Base-by-base conservation (phyloP, 2,888 invertebrate species). In the Seladonia tumulorum region DNA sequence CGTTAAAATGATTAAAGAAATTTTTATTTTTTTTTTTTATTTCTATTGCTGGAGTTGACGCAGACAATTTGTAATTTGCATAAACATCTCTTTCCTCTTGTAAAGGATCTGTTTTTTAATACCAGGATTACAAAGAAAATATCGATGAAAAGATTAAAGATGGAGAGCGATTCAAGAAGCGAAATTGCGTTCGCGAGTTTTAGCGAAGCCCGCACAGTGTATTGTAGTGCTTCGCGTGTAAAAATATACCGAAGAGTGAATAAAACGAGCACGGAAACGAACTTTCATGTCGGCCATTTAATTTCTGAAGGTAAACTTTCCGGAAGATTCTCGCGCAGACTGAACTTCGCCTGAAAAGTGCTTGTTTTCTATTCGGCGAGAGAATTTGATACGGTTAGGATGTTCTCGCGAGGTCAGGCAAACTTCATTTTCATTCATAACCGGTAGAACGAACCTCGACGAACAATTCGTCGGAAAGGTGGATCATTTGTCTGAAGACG, bases 221-320 rank as follows among this genome's bases (percentile, higher is more conserved):
- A 12, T 68, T 68, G 22, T 39, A 68, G 68, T 22, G 39, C 22
- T 35, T 18, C 18, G 22, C 68, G 39, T 12, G 39, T 68, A 68
- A 68, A 68, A 68, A 68, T 68, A 68, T 68, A 39, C 68, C 39
- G 22, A 22, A 4, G 22, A 68, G 10, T 39, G 12, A 39, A 68
- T 39, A 68, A 68, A 68, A 68, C 35, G 22, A 22, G 68, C 22
- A 22, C 22, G 18, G 68, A 22, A 35, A n/a, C n/a, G 18, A 68
- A 68, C 68, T 39, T 68, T 22, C 68, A 22, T 12, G 68, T 22
- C 39, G 68, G 18, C n/a, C 10, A 12, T 68, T 39, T 68, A 68
- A 68, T 68, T 68, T 68, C 68, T 39, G 22, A 68, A 22, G 68
- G 39, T 10, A 39, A 68, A 68, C 68, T 68, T 68, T 22, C 68